Base-by-base conservation (phyloP, 53 echinoderm and acorn worm genomes). In the Holothuria leucospilota region DNA sequence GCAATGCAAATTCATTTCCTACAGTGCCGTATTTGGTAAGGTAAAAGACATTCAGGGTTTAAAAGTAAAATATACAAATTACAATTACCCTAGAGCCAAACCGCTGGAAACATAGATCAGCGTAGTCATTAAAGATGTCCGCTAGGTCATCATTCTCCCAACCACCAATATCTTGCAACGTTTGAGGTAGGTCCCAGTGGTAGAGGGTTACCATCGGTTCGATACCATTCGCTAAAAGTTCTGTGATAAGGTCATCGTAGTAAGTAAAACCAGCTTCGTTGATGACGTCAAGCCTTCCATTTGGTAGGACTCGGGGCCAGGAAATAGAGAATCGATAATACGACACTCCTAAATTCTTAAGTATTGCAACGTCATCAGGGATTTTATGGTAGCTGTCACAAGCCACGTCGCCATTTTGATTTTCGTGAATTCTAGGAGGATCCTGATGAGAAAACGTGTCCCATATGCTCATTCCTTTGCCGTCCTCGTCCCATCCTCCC, bases 311-410 rank as follows among this genome's bases (percentile, higher is more conserved):
- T n/a, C 72, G 85, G 0, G 92, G 92, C 94, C 96, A 96, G 9
- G 96, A 88, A 40, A 96, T 86, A 7, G 94, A 94, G 66, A 96
- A 96, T 42, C 96, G 92, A 82, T 96, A 96, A 71, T 93, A 90
- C 0, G 93, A 49, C 39, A 96, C 85, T 1, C 94, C 92, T 26
- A 96, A 59, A 28, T 71, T 78, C 42, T 91, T 92, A 65, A 92
- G 66, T 21, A 94, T 62, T 70, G 82, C 85, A 25, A 96, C 92
- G 84, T 96, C 96, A 20, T 88, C 85, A 0, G 13, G 13, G 65
- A 86, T 90, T 42, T 96, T 96, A 82, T 96, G 85, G 85, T 96
- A 94, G 87, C 96, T 96, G 84, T 96, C 94, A 63, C 96, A 96
- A 20, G 96, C 96, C 14, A 96, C 92, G 77, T 96, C 88, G 30